These are phyloP conservation scores for Drosophila buzzatii DNA, from an alignment of 2,888 invertebrate genomes.

Conservation along the genomic window DNA sequence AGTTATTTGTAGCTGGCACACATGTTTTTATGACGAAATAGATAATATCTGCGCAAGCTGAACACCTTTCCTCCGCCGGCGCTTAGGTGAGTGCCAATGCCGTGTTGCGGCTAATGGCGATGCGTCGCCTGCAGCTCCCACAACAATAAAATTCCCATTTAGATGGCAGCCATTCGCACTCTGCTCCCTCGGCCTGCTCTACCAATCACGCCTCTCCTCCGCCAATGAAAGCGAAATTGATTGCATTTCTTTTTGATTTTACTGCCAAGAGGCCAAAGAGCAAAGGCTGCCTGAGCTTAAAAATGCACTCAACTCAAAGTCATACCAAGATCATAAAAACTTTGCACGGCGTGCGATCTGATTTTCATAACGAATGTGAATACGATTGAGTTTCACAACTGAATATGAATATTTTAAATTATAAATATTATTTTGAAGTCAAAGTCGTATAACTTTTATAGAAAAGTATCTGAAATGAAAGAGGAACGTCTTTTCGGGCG, in stretches of 20 bases:
- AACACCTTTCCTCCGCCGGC: slow-evolving; percentile 43
- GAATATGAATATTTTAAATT: neutral
- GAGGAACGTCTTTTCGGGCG: no score
- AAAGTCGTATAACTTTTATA: no score
- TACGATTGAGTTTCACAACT: neutral
- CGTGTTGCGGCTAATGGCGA: slow-evolving; percentile 73
- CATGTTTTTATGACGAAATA: slow-evolving; percentile 35
- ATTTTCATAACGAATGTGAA: no score
- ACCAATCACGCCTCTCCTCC: neutral
- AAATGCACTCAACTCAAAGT: slow-evolving; percentile 77
- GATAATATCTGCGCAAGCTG: slow-evolving; percentile 39
- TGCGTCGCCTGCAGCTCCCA: slow-evolving; percentile 74
- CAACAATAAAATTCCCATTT: slow-evolving; percentile 82
- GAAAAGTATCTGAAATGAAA: no score
- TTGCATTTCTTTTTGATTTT: slow-evolving; percentile 82
- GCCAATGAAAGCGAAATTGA: slow-evolving; percentile 79
- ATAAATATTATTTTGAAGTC: no score
- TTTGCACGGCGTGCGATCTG: slow-evolving; percentile 28
- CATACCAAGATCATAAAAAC: slow-evolving; percentile 77
- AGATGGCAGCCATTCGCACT: slow-evolving; percentile 25
- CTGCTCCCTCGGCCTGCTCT: neutral
- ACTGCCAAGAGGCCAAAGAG: slow-evolving; percentile 43
- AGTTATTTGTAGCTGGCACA: slow-evolving; percentile 39
- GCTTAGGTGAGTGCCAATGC: slow-evolving; percentile 68
- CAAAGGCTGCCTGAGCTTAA: slow-evolving; percentile 35